These are phyloP conservation scores for Rhynchomys soricoides DNA, from an alignment of 2,113 vertebrate genomes.

Conservation along the genomic window DNA sequence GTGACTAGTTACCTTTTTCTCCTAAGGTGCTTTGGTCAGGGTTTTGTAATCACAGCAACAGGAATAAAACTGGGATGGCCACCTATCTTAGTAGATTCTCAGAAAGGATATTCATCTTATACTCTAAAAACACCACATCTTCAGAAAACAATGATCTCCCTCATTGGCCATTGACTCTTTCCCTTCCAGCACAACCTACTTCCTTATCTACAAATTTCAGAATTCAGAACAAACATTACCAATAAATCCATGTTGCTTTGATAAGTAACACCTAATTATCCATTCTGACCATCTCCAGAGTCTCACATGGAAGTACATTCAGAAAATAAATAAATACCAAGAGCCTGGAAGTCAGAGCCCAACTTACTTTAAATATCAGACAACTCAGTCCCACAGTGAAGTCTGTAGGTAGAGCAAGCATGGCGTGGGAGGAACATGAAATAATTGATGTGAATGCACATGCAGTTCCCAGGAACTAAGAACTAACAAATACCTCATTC, in stretches of 20 bases:
- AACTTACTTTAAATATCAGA: constrained; percentile 55
- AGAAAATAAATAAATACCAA: constrained; percentile 26
- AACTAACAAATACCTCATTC: constrained; percentile 67
- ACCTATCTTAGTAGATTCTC: not conserved
- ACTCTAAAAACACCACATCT: not conserved
- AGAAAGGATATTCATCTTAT: not conserved
- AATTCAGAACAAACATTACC: not conserved
- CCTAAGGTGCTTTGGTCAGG: not conserved
- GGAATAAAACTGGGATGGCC: not conserved
- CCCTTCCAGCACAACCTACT: not conserved
- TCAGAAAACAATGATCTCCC: not conserved
- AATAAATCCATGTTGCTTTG: not conserved
- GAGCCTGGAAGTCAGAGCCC: not conserved
- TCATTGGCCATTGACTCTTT: not conserved
- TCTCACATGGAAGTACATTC: not conserved
- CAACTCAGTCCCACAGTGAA: not conserved
- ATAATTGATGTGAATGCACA: constrained; percentile 28
- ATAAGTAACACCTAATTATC: not conserved
- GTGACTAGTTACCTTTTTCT: not conserved
- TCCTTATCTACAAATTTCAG: not conserved
- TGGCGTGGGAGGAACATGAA: constrained; percentile 34
- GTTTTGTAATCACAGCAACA: not conserved
- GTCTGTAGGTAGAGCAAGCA: constrained; percentile 24
- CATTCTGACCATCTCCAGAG: not conserved
- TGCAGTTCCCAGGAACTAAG: constrained; percentile 56